Evolutionary conservation across 2,888 invertebrate species (phyloP), one percentile per base, ranked within the genome.

Genomic region (Pemphredon lugubris): DNA sequence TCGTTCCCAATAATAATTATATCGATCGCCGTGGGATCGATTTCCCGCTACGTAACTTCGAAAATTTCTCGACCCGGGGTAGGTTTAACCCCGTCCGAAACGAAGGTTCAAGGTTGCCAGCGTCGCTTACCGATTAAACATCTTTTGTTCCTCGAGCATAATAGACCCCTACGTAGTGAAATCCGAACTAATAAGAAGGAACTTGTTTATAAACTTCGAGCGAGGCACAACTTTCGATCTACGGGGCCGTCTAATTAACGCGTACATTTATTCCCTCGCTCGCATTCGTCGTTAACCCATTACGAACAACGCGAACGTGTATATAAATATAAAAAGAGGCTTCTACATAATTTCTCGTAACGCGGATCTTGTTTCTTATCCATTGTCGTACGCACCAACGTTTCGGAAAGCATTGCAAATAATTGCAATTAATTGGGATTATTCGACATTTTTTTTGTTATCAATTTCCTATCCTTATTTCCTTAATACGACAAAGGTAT

Each of bases 1-100:
- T 64, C 23, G 14, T 51, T 23, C 45, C n/a, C 63, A 59, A 67
- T 64, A 76, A 69, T 58, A 48, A 64, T 60, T 64, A 55, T 26
- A 44, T 65, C 39, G 37, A 64, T 55, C 42, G 42, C 34, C 39
- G 54, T 48, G 53, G 32, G 53, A 63, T 71, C 47, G 48, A 72
- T 72, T 16, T n/a, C 42, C 30, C 20, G 32, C 40, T 45, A 26
- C 40, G 37, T 5, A 16, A 20, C 39, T 26, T 66, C 16, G 40
- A 32, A 58, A 50, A 58, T 40, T 26, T 26, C 26, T 26, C 26
- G 4, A n/a, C n/a, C n/a, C n/a, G n/a, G n/a, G n/a, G 26, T 26
- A 26, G 4, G 26, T 26, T 26, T 5, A 26, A 7, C 34, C 11
- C 34, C 40, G 18, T 40, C 9, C 16, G 37, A 11, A 37, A 40